Evolutionary conservation across 2,888 invertebrate genomes (phyloP).

Genomic region (Prosopocoilus inquinatus): DNA sequence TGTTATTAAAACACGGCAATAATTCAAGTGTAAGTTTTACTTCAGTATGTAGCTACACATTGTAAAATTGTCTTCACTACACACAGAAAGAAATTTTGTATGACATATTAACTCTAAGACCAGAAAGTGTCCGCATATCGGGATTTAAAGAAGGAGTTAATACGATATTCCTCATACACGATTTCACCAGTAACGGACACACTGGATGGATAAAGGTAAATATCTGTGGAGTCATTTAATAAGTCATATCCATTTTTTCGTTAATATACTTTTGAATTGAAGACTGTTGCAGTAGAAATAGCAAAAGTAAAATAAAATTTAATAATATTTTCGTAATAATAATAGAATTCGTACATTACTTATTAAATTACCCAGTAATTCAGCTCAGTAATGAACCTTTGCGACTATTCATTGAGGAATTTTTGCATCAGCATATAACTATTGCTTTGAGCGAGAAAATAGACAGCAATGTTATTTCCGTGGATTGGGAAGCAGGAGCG

Average conservation of each 20-base stretch:
- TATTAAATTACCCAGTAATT: no score
- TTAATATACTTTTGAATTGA: no score
- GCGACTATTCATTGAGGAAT: neutral
- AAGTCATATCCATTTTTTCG: no score
- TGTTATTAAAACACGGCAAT: conserved; percentile 37
- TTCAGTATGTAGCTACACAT: conserved; percentile 7
- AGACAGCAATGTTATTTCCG: conserved; percentile 50
- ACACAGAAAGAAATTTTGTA: conserved; percentile 29
- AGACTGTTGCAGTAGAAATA: neutral
- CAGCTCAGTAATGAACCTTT: no score
- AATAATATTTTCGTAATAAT: no score
- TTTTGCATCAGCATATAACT: conserved; percentile 34
- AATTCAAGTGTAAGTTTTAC: conserved; percentile 23
- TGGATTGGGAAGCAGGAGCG: conserved; percentile 56
- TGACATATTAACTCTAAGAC: conserved; percentile 27
- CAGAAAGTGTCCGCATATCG: conserved; percentile 35
- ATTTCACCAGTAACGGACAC: conserved; percentile 50
- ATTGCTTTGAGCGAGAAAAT: conserved; percentile 27
- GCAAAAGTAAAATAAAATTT: neutral
- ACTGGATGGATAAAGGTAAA: conserved; percentile 50
- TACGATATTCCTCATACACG: conserved; percentile 46
- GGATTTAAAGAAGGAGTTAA: conserved; percentile 35
- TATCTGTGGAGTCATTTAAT: neutral
- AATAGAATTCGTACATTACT: no score
- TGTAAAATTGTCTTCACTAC: neutral